These are phyloP conservation scores for Hestina assimilis DNA, from an alignment of 1,140 invertebrate genomes.

Conservation along the genomic window DNA sequence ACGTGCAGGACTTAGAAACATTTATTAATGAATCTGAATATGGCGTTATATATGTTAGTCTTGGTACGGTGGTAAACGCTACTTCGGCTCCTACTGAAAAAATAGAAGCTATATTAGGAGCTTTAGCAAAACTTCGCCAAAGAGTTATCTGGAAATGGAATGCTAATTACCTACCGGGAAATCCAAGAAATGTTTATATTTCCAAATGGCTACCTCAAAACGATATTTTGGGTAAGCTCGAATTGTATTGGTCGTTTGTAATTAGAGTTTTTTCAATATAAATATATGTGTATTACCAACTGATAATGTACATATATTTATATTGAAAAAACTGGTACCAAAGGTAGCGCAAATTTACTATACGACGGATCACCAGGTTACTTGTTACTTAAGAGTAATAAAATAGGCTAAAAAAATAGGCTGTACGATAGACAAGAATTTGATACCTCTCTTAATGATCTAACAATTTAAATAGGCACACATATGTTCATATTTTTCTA, in stretches of 20 bases:
- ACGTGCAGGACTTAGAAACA: slow-evolving; percentile 80
- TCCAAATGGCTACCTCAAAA: slow-evolving; percentile 85
- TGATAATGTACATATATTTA: no score
- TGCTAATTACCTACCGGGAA: slow-evolving; percentile 76
- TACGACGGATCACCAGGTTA: no score
- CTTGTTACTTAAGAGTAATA: no score
- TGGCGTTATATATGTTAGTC: slow-evolving; percentile 85
- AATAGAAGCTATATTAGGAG: slow-evolving; percentile 79
- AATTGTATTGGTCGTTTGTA: no score
- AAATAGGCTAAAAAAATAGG: no score
- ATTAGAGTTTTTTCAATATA: no score
- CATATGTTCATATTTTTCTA: slow-evolving; percentile 33
- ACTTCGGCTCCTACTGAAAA: slow-evolving; percentile 79
- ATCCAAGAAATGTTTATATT: slow-evolving; percentile 81
- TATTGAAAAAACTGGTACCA: no score
- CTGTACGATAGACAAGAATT: no score
- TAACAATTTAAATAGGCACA: no score
- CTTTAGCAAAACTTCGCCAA: slow-evolving; percentile 80
- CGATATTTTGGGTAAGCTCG: slow-evolving; percentile 81
- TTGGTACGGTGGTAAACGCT: slow-evolving; percentile 84
- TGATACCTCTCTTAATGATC: no score
- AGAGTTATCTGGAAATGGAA: slow-evolving; percentile 87
- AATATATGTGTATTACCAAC: no score
- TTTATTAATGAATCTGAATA: slow-evolving; percentile 83
- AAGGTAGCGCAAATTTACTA: no score